Evolutionary conservation across 30 jellyfish, hydroid and myxozoan species (phyloP).

Genomic region (Sanderia malayensis): DNA sequence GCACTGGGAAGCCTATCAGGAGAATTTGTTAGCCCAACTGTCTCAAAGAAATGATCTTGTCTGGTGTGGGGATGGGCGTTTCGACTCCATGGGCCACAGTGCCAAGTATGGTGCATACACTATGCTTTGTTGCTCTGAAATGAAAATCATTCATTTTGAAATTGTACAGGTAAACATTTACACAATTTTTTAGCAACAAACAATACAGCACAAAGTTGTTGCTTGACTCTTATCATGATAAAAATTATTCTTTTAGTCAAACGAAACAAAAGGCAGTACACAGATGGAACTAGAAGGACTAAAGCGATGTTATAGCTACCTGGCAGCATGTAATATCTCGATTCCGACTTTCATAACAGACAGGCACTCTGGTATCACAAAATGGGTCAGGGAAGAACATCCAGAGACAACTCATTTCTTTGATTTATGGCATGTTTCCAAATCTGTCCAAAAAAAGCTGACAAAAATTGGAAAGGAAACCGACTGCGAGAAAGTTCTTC

Average conservation of each 20-base stretch:
- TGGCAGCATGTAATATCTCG: not conserved
- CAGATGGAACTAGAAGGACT: constrained; percentile 9
- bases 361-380: constrained; percentile 22
- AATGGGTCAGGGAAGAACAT: constrained; percentile 28
- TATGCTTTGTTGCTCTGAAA: constrained; percentile 10
- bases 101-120: constrained; percentile 39
- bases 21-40: not conserved
- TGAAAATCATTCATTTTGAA: constrained; percentile 15
- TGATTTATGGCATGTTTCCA: constrained; percentile 30
- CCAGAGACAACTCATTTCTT: constrained; percentile 26
- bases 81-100: constrained; percentile 53
- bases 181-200: not conserved
- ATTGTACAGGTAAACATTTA: constrained; percentile 21
- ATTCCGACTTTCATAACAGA: constrained; percentile 6
- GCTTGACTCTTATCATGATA: too few relatives aligned
- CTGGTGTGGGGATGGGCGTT: constrained; percentile 62
- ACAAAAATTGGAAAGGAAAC: constrained; percentile 9
- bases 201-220: too few relatives aligned
- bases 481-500: constrained; percentile 5
- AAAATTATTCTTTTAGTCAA: not conserved
- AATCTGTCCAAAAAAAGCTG: constrained; percentile 3
- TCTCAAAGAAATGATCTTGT: not conserved
- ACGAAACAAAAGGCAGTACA: not conserved
- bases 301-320: not conserved
- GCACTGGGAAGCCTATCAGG: constrained; percentile 21